These are phyloP conservation scores for Zosterops borbonicus DNA, from an alignment of 2,113 vertebrate genomes.

Conservation along the genomic window DNA sequence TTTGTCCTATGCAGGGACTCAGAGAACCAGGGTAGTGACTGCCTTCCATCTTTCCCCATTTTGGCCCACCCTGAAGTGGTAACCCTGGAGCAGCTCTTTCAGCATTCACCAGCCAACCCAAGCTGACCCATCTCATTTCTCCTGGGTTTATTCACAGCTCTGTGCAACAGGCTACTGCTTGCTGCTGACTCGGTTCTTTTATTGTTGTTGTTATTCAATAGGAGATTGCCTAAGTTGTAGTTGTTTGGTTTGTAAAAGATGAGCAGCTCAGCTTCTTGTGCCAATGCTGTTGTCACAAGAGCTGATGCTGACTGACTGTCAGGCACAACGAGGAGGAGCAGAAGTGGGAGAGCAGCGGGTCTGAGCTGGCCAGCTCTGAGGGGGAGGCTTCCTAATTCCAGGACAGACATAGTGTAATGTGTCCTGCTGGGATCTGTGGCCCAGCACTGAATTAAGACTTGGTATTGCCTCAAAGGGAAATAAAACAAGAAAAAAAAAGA, in stretches of 20 bases:
- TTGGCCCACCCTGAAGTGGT: background rate
- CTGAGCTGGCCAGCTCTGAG: background rate
- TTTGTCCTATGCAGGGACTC: background rate
- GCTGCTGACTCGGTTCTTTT: background rate
- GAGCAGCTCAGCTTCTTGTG: background rate
- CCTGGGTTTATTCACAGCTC: background rate
- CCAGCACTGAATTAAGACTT: background rate
- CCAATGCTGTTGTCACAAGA: background rate
- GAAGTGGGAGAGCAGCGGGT: background rate
- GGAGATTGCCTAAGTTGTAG: background rate
- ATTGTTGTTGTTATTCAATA: background rate
- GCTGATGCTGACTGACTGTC: background rate
- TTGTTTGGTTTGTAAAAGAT: background rate
- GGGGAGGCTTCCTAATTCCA: background rate
- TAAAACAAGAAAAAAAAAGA: background rate
- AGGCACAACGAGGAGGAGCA: rapidly evolving
- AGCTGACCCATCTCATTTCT: background rate
- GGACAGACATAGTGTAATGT: background rate
- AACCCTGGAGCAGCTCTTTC: background rate
- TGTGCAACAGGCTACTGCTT: background rate
- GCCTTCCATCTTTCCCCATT: background rate
- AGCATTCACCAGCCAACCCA: background rate
- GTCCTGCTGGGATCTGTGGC: background rate
- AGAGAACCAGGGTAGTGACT: background rate
- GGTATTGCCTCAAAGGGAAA: background rate